Evolutionary conservation across 2,113 vertebrate genomes (phyloP).

Genomic region (Perca flavescens): DNA sequence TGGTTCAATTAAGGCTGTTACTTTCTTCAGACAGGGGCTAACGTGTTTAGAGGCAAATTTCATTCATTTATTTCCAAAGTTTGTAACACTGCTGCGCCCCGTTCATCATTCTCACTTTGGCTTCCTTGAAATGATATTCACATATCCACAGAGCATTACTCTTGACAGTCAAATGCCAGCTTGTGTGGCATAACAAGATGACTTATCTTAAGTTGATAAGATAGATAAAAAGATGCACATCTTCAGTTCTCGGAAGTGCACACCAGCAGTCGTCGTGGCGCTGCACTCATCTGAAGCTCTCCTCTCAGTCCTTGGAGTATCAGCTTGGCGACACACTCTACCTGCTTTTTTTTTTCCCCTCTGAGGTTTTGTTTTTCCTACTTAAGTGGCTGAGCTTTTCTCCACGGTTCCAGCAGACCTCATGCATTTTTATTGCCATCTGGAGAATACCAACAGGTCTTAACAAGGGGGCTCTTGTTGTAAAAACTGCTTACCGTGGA

Average conservation of each 20-base stretch:
- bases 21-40: constrained; percentile 31
- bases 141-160: constrained; percentile 48
- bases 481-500: constrained; percentile 66
- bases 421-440: constrained; percentile 85
- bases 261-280: constrained; percentile 51
- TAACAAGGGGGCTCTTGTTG: constrained; percentile 77
- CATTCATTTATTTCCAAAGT: constrained; percentile 35
- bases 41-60: constrained; percentile 36
- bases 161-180: constrained; percentile 68
- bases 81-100: constrained; percentile 39
- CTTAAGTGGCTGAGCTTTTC: constrained; percentile 79
- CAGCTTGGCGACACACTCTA: constrained; percentile 66
- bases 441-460: constrained; percentile 81
- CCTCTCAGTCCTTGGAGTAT: constrained; percentile 70
- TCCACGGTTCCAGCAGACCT: constrained; percentile 74
- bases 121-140: constrained; percentile 59
- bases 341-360: constrained; percentile 65
- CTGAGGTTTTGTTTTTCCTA: constrained; percentile 76
- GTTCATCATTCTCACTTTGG: constrained; percentile 54
- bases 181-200: constrained; percentile 63
- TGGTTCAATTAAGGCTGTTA: constrained; percentile 40
- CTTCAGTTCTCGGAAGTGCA: constrained; percentile 67
- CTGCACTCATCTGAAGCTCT: constrained; percentile 73
- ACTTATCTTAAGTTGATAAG: constrained; percentile 68
- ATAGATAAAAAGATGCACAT: constrained; percentile 76